These are phyloP conservation scores for Bombus soroeensis DNA, from an alignment of 1,140 invertebrate species.

Conservation along the genomic window DNA sequence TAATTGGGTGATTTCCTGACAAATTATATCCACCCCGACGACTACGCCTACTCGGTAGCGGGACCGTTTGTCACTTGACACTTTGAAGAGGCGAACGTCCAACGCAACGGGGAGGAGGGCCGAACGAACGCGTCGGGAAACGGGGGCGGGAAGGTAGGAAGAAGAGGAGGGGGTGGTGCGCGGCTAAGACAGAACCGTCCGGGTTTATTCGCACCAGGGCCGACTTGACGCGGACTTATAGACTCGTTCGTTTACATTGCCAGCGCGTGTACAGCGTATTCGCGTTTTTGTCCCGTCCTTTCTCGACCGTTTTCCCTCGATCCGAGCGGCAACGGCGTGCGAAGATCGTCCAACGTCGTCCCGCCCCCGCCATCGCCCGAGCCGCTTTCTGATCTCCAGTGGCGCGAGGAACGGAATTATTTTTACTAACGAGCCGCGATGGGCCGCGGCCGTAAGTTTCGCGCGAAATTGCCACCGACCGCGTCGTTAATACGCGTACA, in stretches of 20 bases:
- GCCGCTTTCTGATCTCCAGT: too few species aligned
- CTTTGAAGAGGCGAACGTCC: conserved; percentile 75
- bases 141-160: not conserved
- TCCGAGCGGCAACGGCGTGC: not conserved
- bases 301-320: conserved; percentile 4
- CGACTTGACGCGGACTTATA: conserved; percentile 69
- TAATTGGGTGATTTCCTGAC: conserved; percentile 84
- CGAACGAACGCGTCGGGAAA: not conserved
- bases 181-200: conserved; percentile 64
- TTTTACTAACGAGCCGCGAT: conserved; percentile 71
- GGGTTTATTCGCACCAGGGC: conserved; percentile 72
- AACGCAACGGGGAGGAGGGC: conserved; percentile 39
- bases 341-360: conserved; percentile 10
- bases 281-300: conserved; percentile 33
- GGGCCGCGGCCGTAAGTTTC: conserved; percentile 62
- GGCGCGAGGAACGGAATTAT: conserved; percentile 55
- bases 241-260: conserved; percentile 72
- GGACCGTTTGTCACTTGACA: conserved; percentile 83
- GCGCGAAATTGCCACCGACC: conserved; percentile 63
- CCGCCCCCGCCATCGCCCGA: not conserved
- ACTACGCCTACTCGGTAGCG: conserved; percentile 79
- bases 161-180: not conserved
- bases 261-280: conserved; percentile 16
- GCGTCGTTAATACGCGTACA: conserved; percentile 60
- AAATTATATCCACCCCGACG: conserved; percentile 83